A percentile compares a stretch with the other conserved stretches of the same genome.
phyloP scores from a whole-genome alignment of 2,797 vertebrate species.

The Morus bassanus region DNA sequence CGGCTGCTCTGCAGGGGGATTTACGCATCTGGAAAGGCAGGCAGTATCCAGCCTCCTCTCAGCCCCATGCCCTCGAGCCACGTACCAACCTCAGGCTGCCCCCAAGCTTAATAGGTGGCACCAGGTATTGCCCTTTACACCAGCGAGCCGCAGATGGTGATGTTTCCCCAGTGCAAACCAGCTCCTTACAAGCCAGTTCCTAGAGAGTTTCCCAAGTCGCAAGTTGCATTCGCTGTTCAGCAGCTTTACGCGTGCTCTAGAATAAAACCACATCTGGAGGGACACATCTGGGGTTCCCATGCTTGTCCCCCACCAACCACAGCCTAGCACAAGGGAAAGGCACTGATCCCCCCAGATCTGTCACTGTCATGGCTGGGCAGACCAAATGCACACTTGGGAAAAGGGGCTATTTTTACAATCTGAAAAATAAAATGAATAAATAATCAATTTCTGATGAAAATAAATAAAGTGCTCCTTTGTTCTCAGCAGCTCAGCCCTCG shows the following conservation, averaged over 20 bases:
- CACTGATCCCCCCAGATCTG: fast-evolving
- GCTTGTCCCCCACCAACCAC: neutral
- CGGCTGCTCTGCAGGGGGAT: neutral
- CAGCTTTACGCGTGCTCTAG: neutral
- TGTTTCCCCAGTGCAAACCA: fast-evolving
- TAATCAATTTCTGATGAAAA: neutral
- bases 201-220: neutral
- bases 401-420: neutral
- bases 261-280: neutral
- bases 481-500: neutral
- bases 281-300: neutral
- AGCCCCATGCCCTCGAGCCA: neutral
- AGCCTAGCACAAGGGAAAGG: fast-evolving
- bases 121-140: neutral
- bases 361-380: fast-evolving
- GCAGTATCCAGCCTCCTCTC: neutral
- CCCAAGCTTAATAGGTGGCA: neutral
- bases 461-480: neutral
- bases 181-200: neutral
- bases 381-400: fast-evolving
- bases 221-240: neutral
- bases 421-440: neutral
- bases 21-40: neutral
- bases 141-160: neutral
- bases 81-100: neutral